phyloP scores from a whole-genome alignment of 2,888 invertebrate genomes.

The Caenorhabditis japonica region DNA sequence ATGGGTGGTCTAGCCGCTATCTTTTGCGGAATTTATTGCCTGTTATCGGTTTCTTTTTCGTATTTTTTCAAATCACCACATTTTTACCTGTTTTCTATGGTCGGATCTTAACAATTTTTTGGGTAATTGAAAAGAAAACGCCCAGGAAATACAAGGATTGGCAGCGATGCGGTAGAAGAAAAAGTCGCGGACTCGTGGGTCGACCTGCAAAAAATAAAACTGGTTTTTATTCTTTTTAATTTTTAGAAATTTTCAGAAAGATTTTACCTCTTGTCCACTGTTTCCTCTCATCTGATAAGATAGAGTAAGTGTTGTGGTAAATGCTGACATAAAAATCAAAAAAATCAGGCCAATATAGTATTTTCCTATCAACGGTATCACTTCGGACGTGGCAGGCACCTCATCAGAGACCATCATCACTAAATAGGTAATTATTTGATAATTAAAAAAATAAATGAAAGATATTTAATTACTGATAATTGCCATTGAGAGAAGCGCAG shows the following conservation, averaged over 20 bases:
- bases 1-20: too few relatives aligned
- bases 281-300: conserved; percentile 74
- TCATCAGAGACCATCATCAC: conserved; percentile 75
- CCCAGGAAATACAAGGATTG: conserved; percentile 67
- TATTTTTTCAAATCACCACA: too few relatives aligned
- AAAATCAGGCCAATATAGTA: conserved; percentile 75
- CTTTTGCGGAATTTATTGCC: too few relatives aligned
- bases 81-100: conserved; percentile 43
- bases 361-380: conserved; percentile 74
- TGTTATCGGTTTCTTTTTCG: too few relatives aligned
- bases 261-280: conserved; percentile 66
- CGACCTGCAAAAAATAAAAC: conserved; percentile 51
- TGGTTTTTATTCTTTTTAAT: too few relatives aligned
- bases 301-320: conserved; percentile 73
- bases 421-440: conserved; percentile 37
- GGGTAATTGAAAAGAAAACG: conserved; percentile 70
- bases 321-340: conserved; percentile 73
- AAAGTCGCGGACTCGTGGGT: conserved; percentile 65
- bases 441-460: background rate
- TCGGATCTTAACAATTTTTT: conserved; percentile 46
- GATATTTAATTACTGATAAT: conserved; percentile 67
- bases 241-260: too few relatives aligned
- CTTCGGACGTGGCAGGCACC: conserved; percentile 74
- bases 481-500: conserved; percentile 74
- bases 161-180: conserved; percentile 68